Conservation (phyloP, 2,888 invertebrate species). For the Drosophila mercatorum region DNA sequence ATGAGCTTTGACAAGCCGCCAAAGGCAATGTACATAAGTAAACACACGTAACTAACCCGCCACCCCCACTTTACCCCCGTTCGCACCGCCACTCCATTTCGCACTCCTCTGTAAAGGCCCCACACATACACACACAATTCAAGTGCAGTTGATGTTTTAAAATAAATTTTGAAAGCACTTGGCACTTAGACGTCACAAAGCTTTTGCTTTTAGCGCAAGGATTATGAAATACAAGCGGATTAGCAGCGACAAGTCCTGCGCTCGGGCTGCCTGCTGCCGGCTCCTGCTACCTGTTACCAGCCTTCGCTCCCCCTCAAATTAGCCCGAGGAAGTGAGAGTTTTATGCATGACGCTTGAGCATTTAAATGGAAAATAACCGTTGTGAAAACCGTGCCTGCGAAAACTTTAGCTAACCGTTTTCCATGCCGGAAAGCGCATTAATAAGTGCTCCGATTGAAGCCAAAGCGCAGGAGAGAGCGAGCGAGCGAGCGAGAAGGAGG, state of each 20-base stretch:
- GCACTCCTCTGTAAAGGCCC: not conserved
- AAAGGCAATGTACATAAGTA: slow-evolving; percentile 2
- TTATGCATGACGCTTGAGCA: slow-evolving; percentile 58
- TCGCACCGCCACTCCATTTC: not conserved
- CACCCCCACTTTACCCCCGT: not conserved
- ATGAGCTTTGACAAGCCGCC: slow-evolving; percentile 11
- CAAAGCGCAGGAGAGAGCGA: slow-evolving; percentile 5
- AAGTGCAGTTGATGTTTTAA: slow-evolving; percentile 49
- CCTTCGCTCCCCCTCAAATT: slow-evolving; percentile 4
- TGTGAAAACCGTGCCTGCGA: slow-evolving; percentile 43
- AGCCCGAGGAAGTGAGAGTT: slow-evolving; percentile 54
- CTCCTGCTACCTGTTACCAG: not conserved
- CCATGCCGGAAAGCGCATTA: slow-evolving; percentile 61
- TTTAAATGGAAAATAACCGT: slow-evolving; percentile 55
- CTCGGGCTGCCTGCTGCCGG: slow-evolving; percentile 1
- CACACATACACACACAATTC: not conserved
- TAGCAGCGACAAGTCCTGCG: slow-evolving; percentile 45
- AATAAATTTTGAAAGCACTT: slow-evolving; percentile 71
- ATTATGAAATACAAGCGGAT: slow-evolving; percentile 77
- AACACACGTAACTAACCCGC: not conserved
- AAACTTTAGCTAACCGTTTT: slow-evolving; percentile 61
- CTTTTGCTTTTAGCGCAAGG: slow-evolving; percentile 63
- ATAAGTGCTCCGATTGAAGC: slow-evolving; percentile 43
- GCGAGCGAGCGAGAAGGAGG: not conserved
- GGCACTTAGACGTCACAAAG: slow-evolving; percentile 60